Conservation (phyloP, 2,888 invertebrate species). For the Kuschelorhynchus macadamiae region DNA sequence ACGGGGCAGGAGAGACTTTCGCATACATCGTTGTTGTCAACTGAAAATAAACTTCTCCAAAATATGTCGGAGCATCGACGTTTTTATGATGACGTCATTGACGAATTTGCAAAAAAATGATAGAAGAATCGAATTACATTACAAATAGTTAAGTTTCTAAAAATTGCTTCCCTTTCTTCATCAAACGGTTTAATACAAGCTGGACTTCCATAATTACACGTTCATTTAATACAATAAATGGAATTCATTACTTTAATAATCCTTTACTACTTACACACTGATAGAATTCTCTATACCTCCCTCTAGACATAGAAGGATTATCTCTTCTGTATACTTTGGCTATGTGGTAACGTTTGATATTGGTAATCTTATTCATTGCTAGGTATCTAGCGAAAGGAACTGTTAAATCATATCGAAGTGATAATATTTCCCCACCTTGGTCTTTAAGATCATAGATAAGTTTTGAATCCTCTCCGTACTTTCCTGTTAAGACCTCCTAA, state of each 20-base stretch:
- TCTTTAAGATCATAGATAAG: constrained; percentile 98
- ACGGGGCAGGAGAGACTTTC: no score
- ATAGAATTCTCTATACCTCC: constrained; percentile 98
- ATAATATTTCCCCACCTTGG: constrained; percentile 97
- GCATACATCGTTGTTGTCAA: no score
- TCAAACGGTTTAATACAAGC: no score
- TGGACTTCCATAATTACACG: no score
- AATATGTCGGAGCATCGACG: no score
- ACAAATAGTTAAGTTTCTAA: no score
- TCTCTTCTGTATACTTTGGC: constrained; percentile 98
- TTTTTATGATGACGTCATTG: no score
- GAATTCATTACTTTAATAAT: no score
- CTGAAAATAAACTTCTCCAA: no score
- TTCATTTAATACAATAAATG: not conserved
- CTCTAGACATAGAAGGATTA: constrained; percentile 96
- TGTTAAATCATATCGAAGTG: constrained; percentile 96
- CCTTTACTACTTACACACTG: constrained; percentile 98
- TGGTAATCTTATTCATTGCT: constrained; percentile 96
- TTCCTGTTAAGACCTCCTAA: constrained; percentile 97
- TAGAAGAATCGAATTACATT: no score
- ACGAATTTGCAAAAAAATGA: no score
- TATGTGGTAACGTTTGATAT: constrained; percentile 97
- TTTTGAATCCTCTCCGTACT: constrained; percentile 99
- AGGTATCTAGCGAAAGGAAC: constrained; percentile 98
- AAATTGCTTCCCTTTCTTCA: no score